Conservation (phyloP, 2,888 invertebrate species). For the Eupsilia transversa region DNA sequence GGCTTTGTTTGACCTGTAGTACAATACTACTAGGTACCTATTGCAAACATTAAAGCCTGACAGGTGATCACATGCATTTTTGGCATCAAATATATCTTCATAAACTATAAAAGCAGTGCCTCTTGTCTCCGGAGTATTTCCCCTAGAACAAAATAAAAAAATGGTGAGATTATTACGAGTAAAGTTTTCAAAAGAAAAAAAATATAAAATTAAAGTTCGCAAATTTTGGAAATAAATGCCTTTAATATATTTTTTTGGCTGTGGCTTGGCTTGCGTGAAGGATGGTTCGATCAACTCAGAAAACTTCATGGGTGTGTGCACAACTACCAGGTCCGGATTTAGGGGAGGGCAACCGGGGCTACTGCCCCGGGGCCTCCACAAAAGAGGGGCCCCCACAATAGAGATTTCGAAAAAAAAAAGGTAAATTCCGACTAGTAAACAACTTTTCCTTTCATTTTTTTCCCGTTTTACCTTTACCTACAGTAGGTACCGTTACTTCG, state of each 20-base stretch:
- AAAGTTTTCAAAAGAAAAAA: not conserved
- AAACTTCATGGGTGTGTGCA: not conserved
- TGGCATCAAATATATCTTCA: slow-evolving; percentile 99
- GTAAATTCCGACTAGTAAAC: too few species aligned
- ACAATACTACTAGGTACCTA: slow-evolving; percentile 99
- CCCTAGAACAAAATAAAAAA: slow-evolving; percentile 90
- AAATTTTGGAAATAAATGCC: not conserved
- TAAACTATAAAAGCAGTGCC: slow-evolving; percentile 99
- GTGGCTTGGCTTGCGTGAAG: not conserved
- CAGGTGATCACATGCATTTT: slow-evolving; percentile 99
- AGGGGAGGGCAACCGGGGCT: too few species aligned
- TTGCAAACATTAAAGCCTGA: slow-evolving; percentile 99
- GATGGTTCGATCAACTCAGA: not conserved
- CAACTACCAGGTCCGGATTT: too few species aligned
- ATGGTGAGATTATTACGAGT: not conserved
- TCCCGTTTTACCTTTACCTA: too few species aligned
- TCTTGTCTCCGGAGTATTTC: slow-evolving; percentile 99
- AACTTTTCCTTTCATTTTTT: too few species aligned
- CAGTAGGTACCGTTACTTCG: too few species aligned
- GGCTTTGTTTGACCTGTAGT: slow-evolving; percentile 99
- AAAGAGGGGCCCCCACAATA: too few species aligned
- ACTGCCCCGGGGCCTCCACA: too few species aligned
- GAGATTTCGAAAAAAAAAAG: too few species aligned
- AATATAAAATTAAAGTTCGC: not conserved
- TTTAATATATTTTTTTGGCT: not conserved